Conservation (phyloP, 2,888 invertebrate species). For the Cryptosula pallasiana region DNA sequence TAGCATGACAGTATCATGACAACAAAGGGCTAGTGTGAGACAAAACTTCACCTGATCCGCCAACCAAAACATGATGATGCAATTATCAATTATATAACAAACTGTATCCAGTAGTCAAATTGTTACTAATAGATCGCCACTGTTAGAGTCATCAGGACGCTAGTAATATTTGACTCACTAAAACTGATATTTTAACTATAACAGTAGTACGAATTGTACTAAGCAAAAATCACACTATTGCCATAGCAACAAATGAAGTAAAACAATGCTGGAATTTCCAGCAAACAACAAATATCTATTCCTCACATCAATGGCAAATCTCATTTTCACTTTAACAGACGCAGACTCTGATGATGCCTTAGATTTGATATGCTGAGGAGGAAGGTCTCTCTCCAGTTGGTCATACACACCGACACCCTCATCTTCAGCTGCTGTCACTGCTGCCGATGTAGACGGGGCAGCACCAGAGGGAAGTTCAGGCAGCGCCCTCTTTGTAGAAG, state of each 20-base stretch:
- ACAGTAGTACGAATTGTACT: neutral
- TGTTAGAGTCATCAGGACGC: too few species aligned
- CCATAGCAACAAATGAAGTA: neutral
- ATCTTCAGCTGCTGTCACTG: too few species aligned
- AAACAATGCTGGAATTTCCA: neutral
- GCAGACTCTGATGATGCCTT: neutral
- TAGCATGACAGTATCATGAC: too few species aligned
- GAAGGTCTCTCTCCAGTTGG: neutral
- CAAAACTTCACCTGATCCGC: too few species aligned
- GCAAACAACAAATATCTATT: neutral
- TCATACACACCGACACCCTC: neutral
- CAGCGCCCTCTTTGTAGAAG: constrained; percentile 14
- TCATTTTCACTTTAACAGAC: neutral
- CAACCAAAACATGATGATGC: too few species aligned
- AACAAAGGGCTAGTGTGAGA: too few species aligned
- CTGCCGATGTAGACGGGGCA: neutral
- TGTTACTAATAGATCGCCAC: too few species aligned
- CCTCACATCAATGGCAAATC: neutral
- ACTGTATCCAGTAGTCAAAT: too few species aligned
- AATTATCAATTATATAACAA: too few species aligned
- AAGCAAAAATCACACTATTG: neutral
- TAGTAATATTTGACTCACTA: too few species aligned
- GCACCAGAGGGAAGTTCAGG: neutral
- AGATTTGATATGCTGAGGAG: neutral
- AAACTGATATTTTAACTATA: too few species aligned